Percentiles rank a stretch among this genome's conserved stretches.
These are phyloP conservation scores for Copidosoma floridanum DNA, from an alignment of 1,140 invertebrate genomes.

Conservation along the genomic window DNA sequence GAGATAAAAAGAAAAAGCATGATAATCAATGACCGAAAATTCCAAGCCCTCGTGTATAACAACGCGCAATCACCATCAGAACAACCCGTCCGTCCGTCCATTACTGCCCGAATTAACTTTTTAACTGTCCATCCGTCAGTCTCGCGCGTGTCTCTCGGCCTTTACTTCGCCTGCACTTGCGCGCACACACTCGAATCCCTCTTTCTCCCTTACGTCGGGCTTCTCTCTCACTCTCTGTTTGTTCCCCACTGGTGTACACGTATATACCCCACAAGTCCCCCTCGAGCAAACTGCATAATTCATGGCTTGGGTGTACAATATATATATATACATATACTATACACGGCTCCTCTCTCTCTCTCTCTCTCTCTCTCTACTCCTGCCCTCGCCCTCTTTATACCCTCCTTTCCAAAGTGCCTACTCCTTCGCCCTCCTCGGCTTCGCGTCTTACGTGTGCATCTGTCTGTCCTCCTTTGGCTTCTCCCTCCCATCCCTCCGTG, in stretches of 20 bases:
- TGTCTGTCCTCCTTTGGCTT: too few relatives aligned
- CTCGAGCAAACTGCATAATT: conserved; percentile 55
- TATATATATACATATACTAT: too few relatives aligned
- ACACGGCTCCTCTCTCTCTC: too few relatives aligned
- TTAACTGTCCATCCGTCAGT: too few relatives aligned
- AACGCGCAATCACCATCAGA: too few relatives aligned
- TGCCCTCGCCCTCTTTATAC: conserved; percentile 19
- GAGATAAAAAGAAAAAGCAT: too few relatives aligned
- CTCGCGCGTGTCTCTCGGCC: too few relatives aligned
- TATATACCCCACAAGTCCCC: conserved; percentile 43
- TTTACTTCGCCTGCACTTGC: conserved; percentile 17
- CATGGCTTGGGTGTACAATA: conserved; percentile 44
- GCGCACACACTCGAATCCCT: not conserved
- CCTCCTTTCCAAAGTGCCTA: conserved; percentile 30
- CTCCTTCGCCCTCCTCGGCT: conserved; percentile 14
- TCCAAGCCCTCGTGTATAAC: too few relatives aligned
- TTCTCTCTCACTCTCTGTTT: conserved; percentile 28
- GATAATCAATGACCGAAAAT: too few relatives aligned
- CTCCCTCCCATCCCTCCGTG: not conserved
- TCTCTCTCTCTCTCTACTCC: conserved; percentile 23
- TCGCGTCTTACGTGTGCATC: not conserved
- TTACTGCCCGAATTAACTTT: too few relatives aligned
- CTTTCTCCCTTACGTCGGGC: conserved; percentile 18
- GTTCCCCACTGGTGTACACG: conserved; percentile 31
- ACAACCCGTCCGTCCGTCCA: too few relatives aligned